These are phyloP conservation scores for Caenorhabditis macrosperma DNA, from an alignment of 2,888 invertebrate species.

Conservation along the genomic window DNA sequence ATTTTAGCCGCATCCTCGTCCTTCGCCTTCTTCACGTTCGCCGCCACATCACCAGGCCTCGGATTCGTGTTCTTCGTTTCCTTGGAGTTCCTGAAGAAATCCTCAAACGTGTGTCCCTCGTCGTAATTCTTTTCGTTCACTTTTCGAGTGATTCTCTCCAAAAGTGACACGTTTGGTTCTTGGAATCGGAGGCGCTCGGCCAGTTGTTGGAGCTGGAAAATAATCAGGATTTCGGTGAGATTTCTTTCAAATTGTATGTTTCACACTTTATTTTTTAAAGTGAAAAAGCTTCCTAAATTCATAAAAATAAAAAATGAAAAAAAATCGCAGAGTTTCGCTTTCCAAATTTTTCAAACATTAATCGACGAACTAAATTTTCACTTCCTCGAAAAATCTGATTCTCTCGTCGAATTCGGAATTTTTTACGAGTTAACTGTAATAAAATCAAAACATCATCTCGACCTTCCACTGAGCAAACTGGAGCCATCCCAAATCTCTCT, in stretches of 20 bases:
- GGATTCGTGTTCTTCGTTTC: background rate
- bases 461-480: conserved; percentile 37
- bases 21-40: conserved; percentile 19
- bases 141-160: conserved; percentile 38
- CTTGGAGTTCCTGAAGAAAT: conserved; percentile 23
- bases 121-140: conserved; percentile 30
- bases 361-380: too few species aligned
- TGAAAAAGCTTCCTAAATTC: too few species aligned
- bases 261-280: too few species aligned
- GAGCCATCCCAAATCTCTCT: conserved; percentile 27
- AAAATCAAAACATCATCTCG: background rate
- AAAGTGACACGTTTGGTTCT: conserved; percentile 43
- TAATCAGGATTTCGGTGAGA: too few species aligned
- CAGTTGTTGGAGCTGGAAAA: conserved; percentile 24
- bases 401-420: too few species aligned
- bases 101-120: conserved; percentile 17
- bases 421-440: too few species aligned
- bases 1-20: conserved; percentile 35
- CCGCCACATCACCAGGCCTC: background rate
- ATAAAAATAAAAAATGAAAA: too few species aligned
- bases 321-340: background rate
- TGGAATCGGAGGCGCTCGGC: conserved; percentile 42
- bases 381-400: too few species aligned
- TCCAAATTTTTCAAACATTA: background rate
- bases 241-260: too few species aligned